Base-by-base conservation (phyloP, 2,113 vertebrate species). In the Bubo bubo region DNA sequence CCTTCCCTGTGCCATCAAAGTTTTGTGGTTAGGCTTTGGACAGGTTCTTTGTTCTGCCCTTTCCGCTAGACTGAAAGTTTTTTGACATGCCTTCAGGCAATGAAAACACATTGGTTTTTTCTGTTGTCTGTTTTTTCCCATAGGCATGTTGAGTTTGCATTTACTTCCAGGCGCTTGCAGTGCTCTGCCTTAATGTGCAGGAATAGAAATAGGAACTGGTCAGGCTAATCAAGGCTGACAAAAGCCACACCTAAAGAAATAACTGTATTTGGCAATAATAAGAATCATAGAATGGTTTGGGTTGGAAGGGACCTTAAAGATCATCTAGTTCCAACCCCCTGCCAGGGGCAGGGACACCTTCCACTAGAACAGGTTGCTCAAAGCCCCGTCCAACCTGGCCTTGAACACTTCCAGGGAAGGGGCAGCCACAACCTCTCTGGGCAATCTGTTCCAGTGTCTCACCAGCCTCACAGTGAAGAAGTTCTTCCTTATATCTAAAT, bases 81-180 rank as follows among this genome's bases (percentile, higher is more conserved):
- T 70, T 45, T 73, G 16, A 63, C 3, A 2, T 62, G 53, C 12
- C 41, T 80, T 83, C 86, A 41, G n/a, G 59, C 45, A 67, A 70
- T 26, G 53, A 90, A 87, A 88, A 79, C 10, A 22, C 26, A 79
- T 4, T 0, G 0, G 0, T 43, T 43, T 43, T 16, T 43, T 43
- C 43, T 43, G 15, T 43, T 43, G 56, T 28, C 2, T 81, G 22
- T 0, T 60, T 79, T 79, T 71, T 39, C 72, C 30, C 43, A 15
- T 5, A 20, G 37, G 21, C 18, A 19, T 12, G 10, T 37, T 74
- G 43, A 85, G 9, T n/a, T 49, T 83, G 37, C 17, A 32, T 62
- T 76, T 58, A 68, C 21, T 15, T 74, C 0, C 1, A 71, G 72
- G 34, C 3, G 3, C 9, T 56, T 83, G 27, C 55, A 55, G 56